These are phyloP conservation scores for Caiman crocodilus DNA, from an alignment of 2,797 vertebrate genomes.

Conservation along the genomic window DNA sequence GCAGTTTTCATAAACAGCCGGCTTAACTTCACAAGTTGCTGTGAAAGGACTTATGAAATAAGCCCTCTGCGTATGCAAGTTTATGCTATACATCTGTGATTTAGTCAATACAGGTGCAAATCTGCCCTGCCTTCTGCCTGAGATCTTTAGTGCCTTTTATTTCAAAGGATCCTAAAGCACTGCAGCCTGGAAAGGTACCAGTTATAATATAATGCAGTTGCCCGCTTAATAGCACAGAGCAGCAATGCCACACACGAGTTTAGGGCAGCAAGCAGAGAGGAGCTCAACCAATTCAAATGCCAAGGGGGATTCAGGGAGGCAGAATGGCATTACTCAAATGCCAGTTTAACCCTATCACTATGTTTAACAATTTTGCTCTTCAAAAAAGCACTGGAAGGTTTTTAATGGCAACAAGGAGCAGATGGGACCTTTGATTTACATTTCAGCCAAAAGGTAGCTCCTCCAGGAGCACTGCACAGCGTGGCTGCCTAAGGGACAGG, in stretches of 20 bases:
- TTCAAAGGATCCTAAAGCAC: conserved; percentile 28
- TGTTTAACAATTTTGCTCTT: conserved; percentile 46
- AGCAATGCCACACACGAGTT: neutral
- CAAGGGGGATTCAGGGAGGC: conserved; percentile 15
- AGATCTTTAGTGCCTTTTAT: neutral
- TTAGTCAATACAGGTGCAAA: too few species aligned
- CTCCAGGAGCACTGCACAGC: conserved; percentile 38
- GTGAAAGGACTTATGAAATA: too few species aligned
- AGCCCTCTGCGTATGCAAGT: too few species aligned
- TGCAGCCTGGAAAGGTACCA: conserved; percentile 20
- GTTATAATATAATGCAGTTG: conserved; percentile 10
- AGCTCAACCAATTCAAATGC: conserved; percentile 39
- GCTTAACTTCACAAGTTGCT: too few species aligned
- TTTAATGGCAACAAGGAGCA: conserved; percentile 60
- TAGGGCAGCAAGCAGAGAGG: conserved; percentile 20
- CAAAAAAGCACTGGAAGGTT: conserved; percentile 58
- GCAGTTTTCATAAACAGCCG: neutral
- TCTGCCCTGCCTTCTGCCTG: too few species aligned
- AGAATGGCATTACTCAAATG: conserved; percentile 10
- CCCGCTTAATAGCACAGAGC: conserved; percentile 18
- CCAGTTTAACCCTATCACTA: conserved; percentile 43
- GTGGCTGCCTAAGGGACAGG: conserved; percentile 47
- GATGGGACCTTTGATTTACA: conserved; percentile 56
- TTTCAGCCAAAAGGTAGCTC: conserved; percentile 50
- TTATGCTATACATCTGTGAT: too few species aligned